phyloP scores from a whole-genome alignment of 2,888 invertebrate species.

The Drosophila sordidula region DNA sequence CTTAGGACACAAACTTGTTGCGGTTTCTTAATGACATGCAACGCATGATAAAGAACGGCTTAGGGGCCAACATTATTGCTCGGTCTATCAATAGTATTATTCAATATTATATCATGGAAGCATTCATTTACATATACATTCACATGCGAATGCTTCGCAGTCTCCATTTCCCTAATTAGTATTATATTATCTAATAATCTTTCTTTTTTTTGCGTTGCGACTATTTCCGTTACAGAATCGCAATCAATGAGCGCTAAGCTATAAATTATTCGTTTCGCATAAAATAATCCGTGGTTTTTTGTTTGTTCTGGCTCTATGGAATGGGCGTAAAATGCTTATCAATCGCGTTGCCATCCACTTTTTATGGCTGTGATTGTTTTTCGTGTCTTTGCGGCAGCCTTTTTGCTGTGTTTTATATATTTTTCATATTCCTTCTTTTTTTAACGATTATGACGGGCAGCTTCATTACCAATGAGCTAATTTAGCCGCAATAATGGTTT shows the following conservation, averaged over 20 bases:
- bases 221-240: constrained; percentile 21
- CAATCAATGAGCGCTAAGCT: constrained; percentile 37
- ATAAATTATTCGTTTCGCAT: not conserved
- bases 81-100: not conserved
- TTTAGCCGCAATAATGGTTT: constrained; percentile 69
- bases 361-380: constrained; percentile 54
- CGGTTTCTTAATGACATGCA: constrained; percentile 15
- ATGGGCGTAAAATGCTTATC: constrained; percentile 62
- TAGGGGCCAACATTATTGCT: not conserved
- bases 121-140: constrained; percentile 24
- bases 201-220: not conserved
- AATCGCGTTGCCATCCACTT: constrained; percentile 52
- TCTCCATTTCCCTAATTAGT: not conserved
- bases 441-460: constrained; percentile 65
- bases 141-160: not conserved
- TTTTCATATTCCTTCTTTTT: constrained; percentile 27
- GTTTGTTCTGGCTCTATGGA: constrained; percentile 13
- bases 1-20: constrained; percentile 44
- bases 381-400: constrained; percentile 10
- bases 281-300: constrained; percentile 11
- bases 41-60: constrained; percentile 3
- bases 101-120: constrained; percentile 4
- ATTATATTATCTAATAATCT: constrained; percentile 4
- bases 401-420: constrained; percentile 11
- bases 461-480: constrained; percentile 74